Percentiles rank a stretch among this genome's conserved stretches.
Evolutionary conservation across 1,140 invertebrate species (phyloP).

Genomic region (Drosophila virilis): DNA sequence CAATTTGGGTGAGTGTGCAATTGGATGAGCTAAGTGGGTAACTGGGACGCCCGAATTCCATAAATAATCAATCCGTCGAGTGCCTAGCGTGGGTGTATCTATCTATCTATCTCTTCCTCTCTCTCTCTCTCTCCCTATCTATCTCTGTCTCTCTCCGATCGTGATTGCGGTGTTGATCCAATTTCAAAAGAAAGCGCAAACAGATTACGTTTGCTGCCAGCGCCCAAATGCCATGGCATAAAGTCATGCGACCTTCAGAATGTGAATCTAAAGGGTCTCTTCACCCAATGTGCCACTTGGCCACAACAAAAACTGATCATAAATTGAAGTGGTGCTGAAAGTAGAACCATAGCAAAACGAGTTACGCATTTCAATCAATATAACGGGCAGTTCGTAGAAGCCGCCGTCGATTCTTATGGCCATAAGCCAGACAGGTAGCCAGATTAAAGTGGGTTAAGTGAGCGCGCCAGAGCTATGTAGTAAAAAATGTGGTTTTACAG

Average conservation of each 20-base stretch:
- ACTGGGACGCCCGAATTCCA: conserved; percentile 31
- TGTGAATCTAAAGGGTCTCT: conserved; percentile 64
- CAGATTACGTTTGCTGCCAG: conserved; percentile 66
- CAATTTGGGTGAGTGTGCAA: conserved; percentile 86
- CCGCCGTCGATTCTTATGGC: conserved; percentile 29
- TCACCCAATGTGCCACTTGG: conserved; percentile 39
- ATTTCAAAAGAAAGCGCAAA: conserved; percentile 67
- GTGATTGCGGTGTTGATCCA: conserved; percentile 28
- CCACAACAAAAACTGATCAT: conserved; percentile 45
- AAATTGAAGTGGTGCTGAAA: conserved; percentile 57
- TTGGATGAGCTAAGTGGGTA: not conserved
- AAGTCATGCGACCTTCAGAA: conserved; percentile 68
- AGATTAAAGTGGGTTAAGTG: conserved; percentile 75
- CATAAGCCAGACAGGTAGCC: conserved; percentile 45
- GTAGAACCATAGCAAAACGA: conserved; percentile 75
- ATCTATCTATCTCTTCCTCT: conserved; percentile 13
- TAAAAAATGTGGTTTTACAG: conserved; percentile 65
- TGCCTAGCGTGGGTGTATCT: conserved; percentile 13
- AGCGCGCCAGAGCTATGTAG: conserved; percentile 50
- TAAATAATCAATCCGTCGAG: conserved; percentile 8
- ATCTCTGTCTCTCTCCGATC: conserved; percentile 28
- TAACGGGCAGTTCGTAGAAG: conserved; percentile 56
- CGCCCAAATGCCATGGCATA: conserved; percentile 26
- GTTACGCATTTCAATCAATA: conserved; percentile 80
- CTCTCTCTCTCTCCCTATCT: conserved; percentile 24